Conservation (phyloP, 2,888 invertebrate genomes). For the Macrosiphum euphorbiae region DNA sequence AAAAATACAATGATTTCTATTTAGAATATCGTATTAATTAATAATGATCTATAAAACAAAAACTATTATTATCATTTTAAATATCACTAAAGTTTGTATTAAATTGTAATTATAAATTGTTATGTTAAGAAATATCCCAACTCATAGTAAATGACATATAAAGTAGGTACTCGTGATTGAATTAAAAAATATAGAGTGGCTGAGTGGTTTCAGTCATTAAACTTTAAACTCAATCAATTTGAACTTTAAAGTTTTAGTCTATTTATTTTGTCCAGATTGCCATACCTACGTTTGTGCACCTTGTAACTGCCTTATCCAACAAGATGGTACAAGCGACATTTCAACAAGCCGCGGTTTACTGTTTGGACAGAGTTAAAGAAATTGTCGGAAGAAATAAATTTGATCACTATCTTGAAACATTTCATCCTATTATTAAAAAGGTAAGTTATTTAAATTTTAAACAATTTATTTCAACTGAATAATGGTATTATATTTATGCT, state of each 20-base stretch:
- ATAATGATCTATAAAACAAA: neutral
- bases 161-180: neutral
- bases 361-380: constrained; percentile 79
- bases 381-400: constrained; percentile 76
- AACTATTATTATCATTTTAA: neutral
- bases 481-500: neutral
- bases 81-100: neutral
- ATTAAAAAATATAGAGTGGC: neutral
- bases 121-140: neutral
- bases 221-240: neutral
- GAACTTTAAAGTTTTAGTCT: neutral
- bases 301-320: constrained; percentile 71
- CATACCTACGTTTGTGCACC: constrained; percentile 69
- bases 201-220: neutral
- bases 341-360: constrained; percentile 79
- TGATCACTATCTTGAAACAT: constrained; percentile 72
- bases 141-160: neutral
- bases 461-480: neutral
- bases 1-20: neutral
- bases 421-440: constrained; percentile 71
- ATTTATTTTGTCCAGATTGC: constrained; percentile 46
- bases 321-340: constrained; percentile 72
- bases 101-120: neutral
- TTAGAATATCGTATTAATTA: too few species aligned
- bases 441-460: constrained; percentile 24